Evolutionary conservation across 2,113 vertebrate species (phyloP), one percentile per base, ranked within the genome.

Genomic region (Halichoeres trimaculatus): DNA sequence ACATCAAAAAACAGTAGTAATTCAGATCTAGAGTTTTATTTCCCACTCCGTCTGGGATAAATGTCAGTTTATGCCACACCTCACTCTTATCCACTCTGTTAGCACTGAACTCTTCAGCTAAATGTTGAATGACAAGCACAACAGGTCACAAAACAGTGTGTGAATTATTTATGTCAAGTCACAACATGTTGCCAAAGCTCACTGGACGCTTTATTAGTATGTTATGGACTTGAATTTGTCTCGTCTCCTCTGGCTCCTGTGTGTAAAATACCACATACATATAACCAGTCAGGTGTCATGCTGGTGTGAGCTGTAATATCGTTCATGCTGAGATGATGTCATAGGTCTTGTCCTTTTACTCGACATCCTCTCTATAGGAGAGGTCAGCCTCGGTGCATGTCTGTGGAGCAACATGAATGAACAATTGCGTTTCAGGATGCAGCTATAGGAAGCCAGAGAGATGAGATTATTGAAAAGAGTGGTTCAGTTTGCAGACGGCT

Each of bases 91-190:
- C 16, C 14, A 4, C 24, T 47, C 36, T 41, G 47, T 50, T 86
- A 68, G 66, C 76, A 58, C 66, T 81, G 6, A 11, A 41, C 66
- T 70, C 50, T 47, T 55, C 36, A 13, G 61, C 22, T 70, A 12
- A 74, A 76, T 58, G 80, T 70, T 70, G 78, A 83, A 71, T 77
- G 74, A 84, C 81, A 9, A 36, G 83, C 13, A 0, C 59, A 51
- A 40, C 83, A 61, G 64, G 71, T 82, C 63, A 59, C 78, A 70
- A 47, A 70, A 65, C 57, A 51, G 53, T 1, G 53, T 14, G 55
- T 78, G 43, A 58, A 89, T 81, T 71, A 65, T 80, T 71, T 5
- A 83, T 64, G 62, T 80, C 74, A 40, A 70, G 87, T 86, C 11
- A 23, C 59, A 70, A 73, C 88, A 55, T 22, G 84, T 58, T 59